A percentile compares a stretch with the other conserved stretches of the same genome.
Evolutionary conservation across 2,888 invertebrate genomes (phyloP).

Genomic region (Pyrgus malvae): DNA sequence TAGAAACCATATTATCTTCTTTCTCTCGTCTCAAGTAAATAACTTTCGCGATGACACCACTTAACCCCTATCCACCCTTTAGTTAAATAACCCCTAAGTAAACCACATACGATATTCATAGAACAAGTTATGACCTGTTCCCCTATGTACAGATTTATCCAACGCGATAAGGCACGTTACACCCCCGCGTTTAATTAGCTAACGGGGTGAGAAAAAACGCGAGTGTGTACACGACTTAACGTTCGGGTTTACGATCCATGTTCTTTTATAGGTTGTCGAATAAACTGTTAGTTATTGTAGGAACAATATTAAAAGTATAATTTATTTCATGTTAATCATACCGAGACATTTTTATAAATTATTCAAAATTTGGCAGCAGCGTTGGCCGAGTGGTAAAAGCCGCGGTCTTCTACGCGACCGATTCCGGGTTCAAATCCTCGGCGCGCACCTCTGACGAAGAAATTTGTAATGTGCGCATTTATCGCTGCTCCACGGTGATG

Average conservation of each 20-base stretch:
- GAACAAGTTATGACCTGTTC: slow-evolving; percentile 21
- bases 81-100: slow-evolving; percentile 21
- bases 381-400: too few species aligned
- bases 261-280: too few species aligned
- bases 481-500: too few species aligned
- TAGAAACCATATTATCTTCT: too few species aligned
- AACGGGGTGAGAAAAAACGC: slow-evolving; percentile 37
- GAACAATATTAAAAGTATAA: background rate
- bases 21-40: too few species aligned
- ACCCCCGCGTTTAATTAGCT: slow-evolving; percentile 37
- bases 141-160: slow-evolving; percentile 27
- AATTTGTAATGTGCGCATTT: too few species aligned
- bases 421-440: too few species aligned
- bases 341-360: too few species aligned
- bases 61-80: slow-evolving; percentile 1
- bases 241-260: slow-evolving; percentile 8
- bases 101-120: slow-evolving; percentile 26
- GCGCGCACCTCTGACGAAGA: too few species aligned
- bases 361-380: too few species aligned
- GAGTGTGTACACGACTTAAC: slow-evolving; percentile 34
- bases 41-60: background rate
- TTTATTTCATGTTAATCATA: too few species aligned
- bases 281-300: background rate
- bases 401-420: too few species aligned
- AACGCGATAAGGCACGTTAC: slow-evolving; percentile 36